Conservation (phyloP, 2,113 vertebrate species). For the Chaenogobius annularis region DNA sequence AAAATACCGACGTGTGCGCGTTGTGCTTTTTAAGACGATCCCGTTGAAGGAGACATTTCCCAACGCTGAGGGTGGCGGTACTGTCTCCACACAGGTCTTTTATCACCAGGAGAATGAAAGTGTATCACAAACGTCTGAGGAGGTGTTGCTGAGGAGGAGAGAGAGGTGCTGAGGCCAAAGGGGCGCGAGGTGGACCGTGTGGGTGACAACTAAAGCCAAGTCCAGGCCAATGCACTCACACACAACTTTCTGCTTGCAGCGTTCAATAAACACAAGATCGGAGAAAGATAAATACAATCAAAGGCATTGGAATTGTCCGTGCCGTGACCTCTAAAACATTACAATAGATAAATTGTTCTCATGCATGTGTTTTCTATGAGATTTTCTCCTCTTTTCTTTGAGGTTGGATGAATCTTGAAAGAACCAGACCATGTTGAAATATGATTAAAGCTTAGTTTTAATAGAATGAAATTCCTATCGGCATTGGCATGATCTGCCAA, state of each 20-base stretch:
- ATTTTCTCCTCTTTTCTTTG: slow-evolving; percentile 45
- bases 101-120: slow-evolving; percentile 4
- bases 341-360: slow-evolving; percentile 72
- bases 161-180: slow-evolving; percentile 12
- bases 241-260: slow-evolving; percentile 17
- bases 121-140: slow-evolving; percentile 25
- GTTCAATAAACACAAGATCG: slow-evolving; percentile 40
- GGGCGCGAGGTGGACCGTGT: slow-evolving; percentile 26
- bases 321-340: slow-evolving; percentile 42
- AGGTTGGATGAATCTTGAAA: slow-evolving; percentile 47
- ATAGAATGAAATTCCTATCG: slow-evolving; percentile 44
- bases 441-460: slow-evolving; percentile 53
- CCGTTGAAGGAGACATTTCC: slow-evolving; percentile 12
- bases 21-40: neutral
- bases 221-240: slow-evolving; percentile 18
- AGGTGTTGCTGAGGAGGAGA: slow-evolving; percentile 41
- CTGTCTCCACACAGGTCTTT: slow-evolving; percentile 13
- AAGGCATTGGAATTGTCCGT: slow-evolving; percentile 24
- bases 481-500: slow-evolving; percentile 7
- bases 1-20: neutral
- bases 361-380: slow-evolving; percentile 74
- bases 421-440: slow-evolving; percentile 44
- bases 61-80: neutral
- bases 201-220: slow-evolving; percentile 39
- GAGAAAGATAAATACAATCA: slow-evolving; percentile 25